Percentiles rank a stretch among this genome's conserved stretches.
phyloP scores from a whole-genome alignment of 2,888 invertebrate species.

The Leptinotarsa juncta region DNA sequence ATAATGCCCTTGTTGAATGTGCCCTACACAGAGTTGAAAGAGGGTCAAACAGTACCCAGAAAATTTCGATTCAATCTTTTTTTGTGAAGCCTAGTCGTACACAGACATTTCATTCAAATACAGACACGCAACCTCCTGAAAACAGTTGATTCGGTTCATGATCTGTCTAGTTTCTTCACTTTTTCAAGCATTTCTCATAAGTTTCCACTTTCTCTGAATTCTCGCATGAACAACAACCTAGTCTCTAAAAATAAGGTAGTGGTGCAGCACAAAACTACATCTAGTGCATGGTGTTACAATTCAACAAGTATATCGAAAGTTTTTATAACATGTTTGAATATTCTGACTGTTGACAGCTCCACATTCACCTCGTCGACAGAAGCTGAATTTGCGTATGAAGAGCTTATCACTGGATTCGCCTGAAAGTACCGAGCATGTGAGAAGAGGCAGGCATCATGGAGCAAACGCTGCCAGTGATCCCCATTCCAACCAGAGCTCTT shows the following conservation, averaged over 20 bases:
- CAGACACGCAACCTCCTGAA: too few relatives aligned
- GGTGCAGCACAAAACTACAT: conserved; percentile 31
- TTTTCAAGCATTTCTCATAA: neutral
- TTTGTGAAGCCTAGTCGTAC: too few relatives aligned
- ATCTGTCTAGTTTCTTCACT: neutral
- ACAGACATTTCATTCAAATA: too few relatives aligned
- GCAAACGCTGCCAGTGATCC: conserved; percentile 63
- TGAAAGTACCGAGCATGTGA: conserved; percentile 87
- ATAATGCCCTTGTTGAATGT: too few relatives aligned
- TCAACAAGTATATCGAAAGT: neutral
- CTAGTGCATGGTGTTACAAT: conserved; percentile 31
- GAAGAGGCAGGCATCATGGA: conserved; percentile 69
- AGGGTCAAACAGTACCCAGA: too few relatives aligned
- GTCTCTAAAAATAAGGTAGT: conserved; percentile 31
- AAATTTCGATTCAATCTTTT: too few relatives aligned
- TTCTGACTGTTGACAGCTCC: conserved; percentile 73
- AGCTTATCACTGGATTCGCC: conserved; percentile 96
- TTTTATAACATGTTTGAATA: neutral
- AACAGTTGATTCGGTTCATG: too few relatives aligned
- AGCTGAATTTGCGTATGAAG: conserved; percentile 97
- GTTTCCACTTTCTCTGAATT: neutral
- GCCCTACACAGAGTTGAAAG: too few relatives aligned
- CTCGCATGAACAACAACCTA: conserved; percentile 34
- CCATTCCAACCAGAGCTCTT: conserved; percentile 70
- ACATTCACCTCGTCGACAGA: conserved; percentile 95